Conservation (phyloP, 2,797 vertebrate species). For the Acridotheres tristis region DNA sequence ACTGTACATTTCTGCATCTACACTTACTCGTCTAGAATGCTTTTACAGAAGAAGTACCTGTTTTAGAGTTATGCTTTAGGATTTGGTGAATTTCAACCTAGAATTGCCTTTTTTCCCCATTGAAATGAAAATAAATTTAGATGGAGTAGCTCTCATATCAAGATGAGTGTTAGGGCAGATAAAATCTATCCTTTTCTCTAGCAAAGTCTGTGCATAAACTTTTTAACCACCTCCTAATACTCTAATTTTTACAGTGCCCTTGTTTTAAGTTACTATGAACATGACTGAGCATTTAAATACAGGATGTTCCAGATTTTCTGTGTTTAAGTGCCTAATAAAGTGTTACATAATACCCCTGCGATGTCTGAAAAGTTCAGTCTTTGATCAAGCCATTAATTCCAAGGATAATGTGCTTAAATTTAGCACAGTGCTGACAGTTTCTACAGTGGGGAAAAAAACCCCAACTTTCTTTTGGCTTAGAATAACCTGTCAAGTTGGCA, state of each 20-base stretch:
- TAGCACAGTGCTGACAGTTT: neutral
- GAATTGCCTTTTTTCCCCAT: neutral
- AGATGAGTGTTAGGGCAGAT: neutral
- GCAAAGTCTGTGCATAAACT: neutral
- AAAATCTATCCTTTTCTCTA: neutral
- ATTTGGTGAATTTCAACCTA: neutral
- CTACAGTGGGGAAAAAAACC: neutral
- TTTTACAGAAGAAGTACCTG: neutral
- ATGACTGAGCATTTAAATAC: neutral
- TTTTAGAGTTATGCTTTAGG: neutral
- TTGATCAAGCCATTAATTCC: conserved; percentile 35
- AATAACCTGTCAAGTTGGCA: neutral
- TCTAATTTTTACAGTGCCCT: neutral
- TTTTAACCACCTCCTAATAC: neutral
- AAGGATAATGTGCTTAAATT: neutral
- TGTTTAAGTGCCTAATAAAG: neutral
- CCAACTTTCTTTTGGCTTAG: neutral
- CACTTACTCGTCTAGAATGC: neutral
- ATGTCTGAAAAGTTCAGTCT: conserved; percentile 3
- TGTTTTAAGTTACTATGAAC: neutral
- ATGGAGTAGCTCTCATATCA: neutral
- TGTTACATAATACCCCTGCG: neutral
- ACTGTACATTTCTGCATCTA: neutral
- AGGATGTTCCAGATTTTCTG: neutral
- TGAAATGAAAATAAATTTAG: neutral